Evolutionary conservation across 1,140 invertebrate species (phyloP), one percentile per base, ranked within the genome.

Genomic region (Pseudomyrmex dendroicus): DNA sequence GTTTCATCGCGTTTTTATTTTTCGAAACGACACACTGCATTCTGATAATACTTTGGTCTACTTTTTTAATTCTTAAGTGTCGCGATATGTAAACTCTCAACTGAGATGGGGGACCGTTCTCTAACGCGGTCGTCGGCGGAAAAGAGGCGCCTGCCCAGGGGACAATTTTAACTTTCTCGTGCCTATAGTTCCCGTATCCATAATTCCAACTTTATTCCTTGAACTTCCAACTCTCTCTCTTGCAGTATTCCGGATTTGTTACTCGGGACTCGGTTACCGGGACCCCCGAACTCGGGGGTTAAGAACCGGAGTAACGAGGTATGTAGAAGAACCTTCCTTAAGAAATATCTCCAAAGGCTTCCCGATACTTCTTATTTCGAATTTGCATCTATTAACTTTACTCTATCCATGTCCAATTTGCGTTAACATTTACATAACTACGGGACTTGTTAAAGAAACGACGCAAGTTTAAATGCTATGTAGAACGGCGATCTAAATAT

Each of bases 101-200:
- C 66, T n/a, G 68, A 48, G 76, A 44, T 59, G 46, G 56, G 35
- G 5, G 5, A 35, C 5, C 0, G 4, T 35, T 7, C 22, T 72
- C 76, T 68, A 78, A 78, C 64, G 56, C 35, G 35, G 35, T 35
- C 5, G 54, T 57, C 46, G 54, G 68, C 44, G 15, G 54, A 56
- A 72, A 59, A 80, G 44, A 80, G 54, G 54, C 46, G 66, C 25
- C 56, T 57, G 56, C 66, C 76, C 54, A 80, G 44, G 54, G 56
- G 76, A 80, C 76, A 80, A 70, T 80, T 80, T 80, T 80, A 80
- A 80, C 76, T 80, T 80, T 80, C 46, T 80, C 76, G 50, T 80
- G 76, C 76, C 76, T 80, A 70, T 78, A 78, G 76, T 78, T 80
- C 44, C 66, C 54, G 56, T 80, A 80, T 80, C 54, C 76, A 80